Conservation (phyloP, 2,797 vertebrate genomes). For the Peromyscus nudipes region DNA sequence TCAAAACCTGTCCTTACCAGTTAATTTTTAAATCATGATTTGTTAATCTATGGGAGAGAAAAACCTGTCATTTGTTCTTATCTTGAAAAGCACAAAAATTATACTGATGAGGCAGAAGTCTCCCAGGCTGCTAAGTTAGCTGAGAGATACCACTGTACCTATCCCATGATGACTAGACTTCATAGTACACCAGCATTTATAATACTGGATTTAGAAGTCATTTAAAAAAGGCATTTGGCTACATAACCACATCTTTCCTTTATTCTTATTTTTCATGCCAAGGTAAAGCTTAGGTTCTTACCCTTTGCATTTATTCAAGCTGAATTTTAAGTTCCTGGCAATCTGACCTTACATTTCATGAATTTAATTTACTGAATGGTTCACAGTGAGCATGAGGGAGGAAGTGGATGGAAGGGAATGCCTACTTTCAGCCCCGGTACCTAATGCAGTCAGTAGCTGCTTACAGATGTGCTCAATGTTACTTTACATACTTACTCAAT, state of each 20-base stretch:
- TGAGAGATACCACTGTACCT: neutral
- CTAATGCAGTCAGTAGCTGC: neutral
- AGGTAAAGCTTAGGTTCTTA: conserved; percentile 44
- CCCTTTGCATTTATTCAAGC: conserved; percentile 32
- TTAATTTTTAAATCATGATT: conserved; percentile 26
- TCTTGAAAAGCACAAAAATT: conserved; percentile 13
- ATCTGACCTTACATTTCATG: conserved; percentile 49
- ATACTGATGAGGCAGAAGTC: conserved; percentile 39
- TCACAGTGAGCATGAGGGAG: neutral
- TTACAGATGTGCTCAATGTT: neutral
- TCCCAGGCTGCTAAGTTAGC: conserved; percentile 22
- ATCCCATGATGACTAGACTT: neutral
- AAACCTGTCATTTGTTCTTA: neutral
- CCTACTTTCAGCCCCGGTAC: neutral
- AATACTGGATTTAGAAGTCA: conserved; percentile 43
- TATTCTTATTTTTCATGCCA: conserved; percentile 14
- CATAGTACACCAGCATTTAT: neutral
- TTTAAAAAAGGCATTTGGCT: conserved; percentile 52
- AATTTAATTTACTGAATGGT: conserved; percentile 26
- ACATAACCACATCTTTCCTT: conserved; percentile 1
- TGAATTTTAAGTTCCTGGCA: conserved; percentile 53
- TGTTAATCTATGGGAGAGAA: neutral
- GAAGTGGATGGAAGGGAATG: neutral
- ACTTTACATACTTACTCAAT: neutral
- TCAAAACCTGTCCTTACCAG: conserved; percentile 46